Evolutionary conservation across 2,113 vertebrate genomes (phyloP), one percentile per base, ranked within the genome.

Genomic region (Noctilio leporinus): DNA sequence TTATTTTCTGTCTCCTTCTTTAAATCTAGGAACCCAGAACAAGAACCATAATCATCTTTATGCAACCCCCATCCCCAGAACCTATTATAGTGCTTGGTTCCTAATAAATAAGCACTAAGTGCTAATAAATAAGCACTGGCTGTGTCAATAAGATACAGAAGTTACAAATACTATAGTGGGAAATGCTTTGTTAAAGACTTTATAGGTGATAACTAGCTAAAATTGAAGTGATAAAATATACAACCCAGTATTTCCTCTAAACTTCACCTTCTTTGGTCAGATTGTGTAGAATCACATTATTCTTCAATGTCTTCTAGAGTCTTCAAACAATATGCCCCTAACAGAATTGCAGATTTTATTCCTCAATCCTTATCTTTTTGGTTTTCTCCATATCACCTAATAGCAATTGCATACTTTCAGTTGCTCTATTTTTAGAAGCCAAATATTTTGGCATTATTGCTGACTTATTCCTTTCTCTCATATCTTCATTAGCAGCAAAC

Each of bases 171-270:
- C 10, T 35, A 33, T 19, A 49, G 26, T n/a, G n/a, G 80, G 57
- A 90, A 95, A 90, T 69, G 28, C 40, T 94, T 89, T 69, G 38
- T 86, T 59, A 30, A 19, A 67, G 49, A 4, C 49, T 45, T 33
- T 76, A 51, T 40, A 45, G 53, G 55, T 64, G 53, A 57, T 26
- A 38, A 86, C 12, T 17, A 64, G 45, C 57, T 92, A 53, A 94
- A 95, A 72, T 53, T 40, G 17, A 84, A 88, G 35, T 67, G 70
- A 73, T 33, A 96, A 97, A 92, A 53, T 10, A 72, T 40, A 33
- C 35, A 91, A 43, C 10, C 17, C 43, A 80, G 22, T 43, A 62
- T 59, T 92, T 93, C 86, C 7, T 22, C 49, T 69, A 38, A 77
- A 53, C 47, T 91, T 24, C 17, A 43, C 9, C 43, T 82, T 82